A percentile compares a stretch with the other conserved stretches of the same genome.
These are phyloP conservation scores for Tribolium madens DNA, from an alignment of 1,140 invertebrate species.

Conservation along the genomic window DNA sequence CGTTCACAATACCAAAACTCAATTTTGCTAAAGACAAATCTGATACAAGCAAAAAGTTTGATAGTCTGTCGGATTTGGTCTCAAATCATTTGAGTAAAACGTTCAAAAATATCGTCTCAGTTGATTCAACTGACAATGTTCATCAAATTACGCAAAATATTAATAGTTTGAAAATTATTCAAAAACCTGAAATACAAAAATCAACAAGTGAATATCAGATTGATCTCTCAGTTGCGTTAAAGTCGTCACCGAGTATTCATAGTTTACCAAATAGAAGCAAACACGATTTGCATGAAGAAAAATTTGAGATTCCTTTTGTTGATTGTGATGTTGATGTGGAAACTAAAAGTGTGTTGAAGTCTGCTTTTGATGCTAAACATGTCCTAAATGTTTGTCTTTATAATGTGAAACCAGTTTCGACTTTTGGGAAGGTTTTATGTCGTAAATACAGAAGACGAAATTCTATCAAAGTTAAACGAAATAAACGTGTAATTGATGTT, in stretches of 20 bases:
- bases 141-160: background rate
- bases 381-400: slow-evolving; percentile 6
- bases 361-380: slow-evolving; percentile 1
- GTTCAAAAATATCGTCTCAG: background rate
- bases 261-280: slow-evolving; percentile 46
- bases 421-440: slow-evolving; percentile 69
- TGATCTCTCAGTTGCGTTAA: slow-evolving; percentile 59
- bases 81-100: slow-evolving; percentile 44
- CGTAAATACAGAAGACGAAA: slow-evolving; percentile 53
- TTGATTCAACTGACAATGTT: background rate
- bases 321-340: slow-evolving; percentile 56
- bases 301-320: slow-evolving; percentile 59
- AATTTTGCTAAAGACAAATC: slow-evolving; percentile 13
- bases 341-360: background rate
- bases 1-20: slow-evolving; percentile 4
- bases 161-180: background rate
- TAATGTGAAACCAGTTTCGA: slow-evolving; percentile 58
- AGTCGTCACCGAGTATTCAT: slow-evolving; percentile 47
- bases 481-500: slow-evolving; percentile 2
- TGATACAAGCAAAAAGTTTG: slow-evolving; percentile 42
- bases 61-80: slow-evolving; percentile 43
- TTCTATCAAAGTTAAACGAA: background rate
- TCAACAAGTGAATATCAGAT: slow-evolving; percentile 51
- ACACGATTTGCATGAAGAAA: slow-evolving; percentile 41
- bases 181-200: slow-evolving; percentile 1